Evolutionary conservation across 2,113 vertebrate species (phyloP), one percentile per base, ranked within the genome.

Genomic region (Cryptomyrus ogoouensis): DNA sequence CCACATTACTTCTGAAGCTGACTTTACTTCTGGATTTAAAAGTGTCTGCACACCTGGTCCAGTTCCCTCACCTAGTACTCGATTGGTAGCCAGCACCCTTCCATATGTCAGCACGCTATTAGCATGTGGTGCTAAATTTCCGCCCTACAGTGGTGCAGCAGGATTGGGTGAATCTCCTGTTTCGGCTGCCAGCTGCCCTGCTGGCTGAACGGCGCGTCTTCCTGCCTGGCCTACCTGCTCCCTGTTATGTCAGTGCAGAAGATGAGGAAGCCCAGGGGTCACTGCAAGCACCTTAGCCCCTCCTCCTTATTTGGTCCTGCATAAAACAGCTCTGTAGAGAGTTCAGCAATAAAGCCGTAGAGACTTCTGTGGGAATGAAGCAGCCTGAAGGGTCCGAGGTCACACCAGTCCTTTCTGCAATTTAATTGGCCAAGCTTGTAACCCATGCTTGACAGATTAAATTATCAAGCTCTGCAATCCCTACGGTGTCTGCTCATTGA

Each of bases 341-440:
- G 15, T 27, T 13, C 44, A 19, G 46, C 46, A 86, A 50, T 50
- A 87, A 88, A 88, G 15, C 49, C 49, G 9, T 44, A n/a, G 42
- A 70, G 42, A 74, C 46, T 70, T n/a, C 21, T 44, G 35, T 27
- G 24, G n/a, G 35, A 88, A 49, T 49, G 24, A 70, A 88, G 88
- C 24, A 15, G 46, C n/a, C 44, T 7, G 62, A 47, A 58, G 39
- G 89, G 80, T 90, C 80, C 27, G 83, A 91, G 94, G 94, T 94
- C 93, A 94, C 92, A 88, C 87, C 93, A 92, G 92, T 92, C 94
- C 95, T 92, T 93, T 95, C 94, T 94, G 92, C 92, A 93, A 92
- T 93, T 56, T 95, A 95, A 96, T 95, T 95, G 94, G 94, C 94
- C 92, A 86, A 91, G 94, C 93, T 94, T 93, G 92, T 93, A 94